phyloP scores from a whole-genome alignment of 2,888 invertebrate species.

The Xanthia icteritia region DNA sequence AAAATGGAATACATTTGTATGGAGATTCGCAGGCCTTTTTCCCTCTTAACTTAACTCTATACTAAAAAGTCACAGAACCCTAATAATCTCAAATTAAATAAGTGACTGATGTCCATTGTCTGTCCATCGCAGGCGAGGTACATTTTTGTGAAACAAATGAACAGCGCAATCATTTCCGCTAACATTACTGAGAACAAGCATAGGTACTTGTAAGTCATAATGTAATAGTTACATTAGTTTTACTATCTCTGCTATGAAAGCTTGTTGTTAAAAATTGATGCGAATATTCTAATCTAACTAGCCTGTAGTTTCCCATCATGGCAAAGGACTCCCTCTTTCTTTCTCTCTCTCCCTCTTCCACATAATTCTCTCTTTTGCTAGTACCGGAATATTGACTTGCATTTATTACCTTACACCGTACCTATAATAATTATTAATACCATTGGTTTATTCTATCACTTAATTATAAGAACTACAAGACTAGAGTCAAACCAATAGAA shows the following conservation, averaged over 20 bases:
- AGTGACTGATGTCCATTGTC: constrained; percentile 55
- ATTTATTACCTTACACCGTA: neutral
- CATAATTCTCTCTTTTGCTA: too few relatives aligned
- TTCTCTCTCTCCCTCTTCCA: too few relatives aligned
- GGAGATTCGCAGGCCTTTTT: too few relatives aligned
- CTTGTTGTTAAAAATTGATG: neutral
- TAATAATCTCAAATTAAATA: constrained; percentile 36
- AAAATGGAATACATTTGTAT: too few relatives aligned
- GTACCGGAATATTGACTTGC: neutral
- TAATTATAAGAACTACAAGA: neutral
- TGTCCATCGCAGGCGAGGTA: constrained; percentile 28
- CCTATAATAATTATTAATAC: neutral
- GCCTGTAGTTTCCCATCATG: too few relatives aligned
- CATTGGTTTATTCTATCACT: neutral
- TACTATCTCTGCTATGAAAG: neutral
- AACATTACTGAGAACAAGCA: constrained; percentile 30
- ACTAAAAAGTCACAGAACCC: constrained; percentile 2
- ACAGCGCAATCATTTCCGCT: constrained; percentile 64
- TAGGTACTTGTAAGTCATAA: constrained; percentile 10
- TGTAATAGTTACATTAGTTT: neutral
- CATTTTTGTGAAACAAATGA: constrained; percentile 56
- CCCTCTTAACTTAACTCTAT: too few relatives aligned
- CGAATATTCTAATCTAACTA: too few relatives aligned
- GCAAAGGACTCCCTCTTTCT: too few relatives aligned
- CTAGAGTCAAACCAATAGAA: constrained; percentile 4